Percentiles rank a stretch among this genome's conserved stretches.
Evolutionary conservation across 1,140 invertebrate species (phyloP).

Genomic region (Holotrichia oblita): DNA sequence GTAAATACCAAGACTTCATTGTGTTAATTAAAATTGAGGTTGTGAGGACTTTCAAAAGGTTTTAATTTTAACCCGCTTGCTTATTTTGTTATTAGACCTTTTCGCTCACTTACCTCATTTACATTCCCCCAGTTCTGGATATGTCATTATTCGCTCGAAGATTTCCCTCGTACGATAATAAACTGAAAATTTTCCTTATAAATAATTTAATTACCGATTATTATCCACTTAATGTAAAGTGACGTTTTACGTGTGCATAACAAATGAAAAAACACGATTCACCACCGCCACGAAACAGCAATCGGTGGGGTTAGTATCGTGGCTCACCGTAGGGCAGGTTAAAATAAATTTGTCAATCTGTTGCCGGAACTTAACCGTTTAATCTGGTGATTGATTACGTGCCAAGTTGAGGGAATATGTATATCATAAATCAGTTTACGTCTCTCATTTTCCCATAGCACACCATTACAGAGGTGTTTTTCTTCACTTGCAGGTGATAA

Average conservation of each 20-base stretch:
- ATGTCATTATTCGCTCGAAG: neutral
- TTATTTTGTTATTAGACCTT: neutral
- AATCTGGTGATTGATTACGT: conserved; percentile 35
- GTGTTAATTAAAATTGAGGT: neutral
- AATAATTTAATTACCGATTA: conserved; percentile 34
- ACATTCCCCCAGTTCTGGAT: neutral
- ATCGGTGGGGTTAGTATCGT: neutral
- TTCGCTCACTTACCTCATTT: neutral
- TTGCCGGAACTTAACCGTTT: conserved; percentile 34
- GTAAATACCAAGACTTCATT: neutral
- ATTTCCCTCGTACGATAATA: conserved; percentile 6
- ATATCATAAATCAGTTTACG: conserved; percentile 16
- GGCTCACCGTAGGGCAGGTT: neutral
- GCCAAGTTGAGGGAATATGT: conserved; percentile 28
- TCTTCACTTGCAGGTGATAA: neutral
- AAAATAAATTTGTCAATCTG: conserved; percentile 35
- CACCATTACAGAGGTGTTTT: neutral
- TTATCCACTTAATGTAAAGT: conserved; percentile 5
- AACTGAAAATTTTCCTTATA: conserved; percentile 26
- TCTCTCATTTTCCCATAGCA: neutral
- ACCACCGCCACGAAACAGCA: neutral
- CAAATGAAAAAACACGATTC: conserved; percentile 17
- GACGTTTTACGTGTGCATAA: conserved; percentile 1
- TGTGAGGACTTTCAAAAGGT: neutral
- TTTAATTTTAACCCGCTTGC: neutral